Evolutionary conservation across 2,797 vertebrate species (phyloP), one percentile per base, ranked within the genome.

Genomic region (Lagocephalus sceleratus): DNA sequence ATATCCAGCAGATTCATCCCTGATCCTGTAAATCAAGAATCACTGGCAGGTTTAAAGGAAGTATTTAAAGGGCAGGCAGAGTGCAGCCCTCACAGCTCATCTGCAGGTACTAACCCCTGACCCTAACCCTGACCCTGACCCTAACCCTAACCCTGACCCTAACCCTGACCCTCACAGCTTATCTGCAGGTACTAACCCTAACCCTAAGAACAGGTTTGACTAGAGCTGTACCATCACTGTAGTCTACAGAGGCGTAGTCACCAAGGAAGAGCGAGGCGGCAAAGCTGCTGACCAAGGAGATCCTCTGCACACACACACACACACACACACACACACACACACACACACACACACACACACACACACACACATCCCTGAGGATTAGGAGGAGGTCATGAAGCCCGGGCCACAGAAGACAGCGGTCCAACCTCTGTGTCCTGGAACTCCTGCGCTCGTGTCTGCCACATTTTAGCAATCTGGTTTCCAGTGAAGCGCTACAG

Each of bases 1-100:
- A 99, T 93, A 50, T 96, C 88, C 83, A 99, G 61, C 82, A 98
- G 85, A 64, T 99, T 99, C 97, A 99, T 99, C 41, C 97, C 96
- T 20, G 95, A 98, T 38, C 94, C 96, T 98, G 39, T 51, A 58
- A 17, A 3, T n/a, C 23, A 3, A 14, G 20, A 20, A 20, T 47
- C 40, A 20, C 26, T 2, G 39, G 6, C n/a, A 17, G 16, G 2
- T 35, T 35, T 35, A 14, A 35, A 35, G 32, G 12, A 14, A 14
- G n/a, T n/a, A n/a, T n/a, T n/a, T n/a, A n/a, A n/a, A n/a, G n/a
- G n/a, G n/a, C n/a, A n/a, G n/a, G n/a, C n/a, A n/a, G n/a, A n/a
- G n/a, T n/a, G n/a, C n/a, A n/a, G n/a, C n/a, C n/a, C 1, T 14
- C 32, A 35, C 32, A 14, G 9, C 32, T 14, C 32, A 35, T 3